Base-by-base conservation (phyloP, 2,888 invertebrate genomes). In the Pinctada fucata region DNA sequence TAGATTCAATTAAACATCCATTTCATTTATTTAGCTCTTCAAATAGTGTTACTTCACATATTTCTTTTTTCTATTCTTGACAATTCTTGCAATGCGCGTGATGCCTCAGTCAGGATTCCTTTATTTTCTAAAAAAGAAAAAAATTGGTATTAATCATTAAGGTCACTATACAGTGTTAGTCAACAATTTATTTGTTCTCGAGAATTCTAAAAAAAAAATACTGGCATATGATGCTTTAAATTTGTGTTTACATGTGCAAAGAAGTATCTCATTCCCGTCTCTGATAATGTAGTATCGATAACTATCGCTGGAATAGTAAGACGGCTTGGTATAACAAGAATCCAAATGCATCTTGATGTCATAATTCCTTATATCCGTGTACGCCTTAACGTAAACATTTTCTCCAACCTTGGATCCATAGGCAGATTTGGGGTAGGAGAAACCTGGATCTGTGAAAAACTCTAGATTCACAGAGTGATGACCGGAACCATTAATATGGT, bases 341-440 rank as follows among this genome's bases (percentile, higher is more conserved):
- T 76, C 72, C 0, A 83, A 71, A 3, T 72, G 76, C 84, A 84
- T 83, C 72, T 83, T 83, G 3, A 80, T 69, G 58, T 72, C 77
- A 75, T 83, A 83, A 45, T 83, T 81, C 51, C 72, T 65, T 2
- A 78, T 70, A 10, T 76, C 73, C 2, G 82, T 82, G n/a, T 74
- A 79, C 2, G 80, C 83, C 70, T 83, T 83, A 2, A 84, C 84
- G 45, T 83, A 84, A 3, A 84, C 82, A 5, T 79, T 77, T 10
- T 79, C 66, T 1, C 84, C 84, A 1, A 83, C 79, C 52, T 49
- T 76, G 5, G 68, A 69, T 72, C 72, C 72, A 63, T 72, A 72
- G 0, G 77, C 75, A 6, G 76, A 75, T 8, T 81, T 51, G 0
- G 80, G 80, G 66, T 79, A 70, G 13, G 58, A 45, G 65, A 70